phyloP scores from a whole-genome alignment of 2,113 vertebrate species.

The Zootoca vivipara region DNA sequence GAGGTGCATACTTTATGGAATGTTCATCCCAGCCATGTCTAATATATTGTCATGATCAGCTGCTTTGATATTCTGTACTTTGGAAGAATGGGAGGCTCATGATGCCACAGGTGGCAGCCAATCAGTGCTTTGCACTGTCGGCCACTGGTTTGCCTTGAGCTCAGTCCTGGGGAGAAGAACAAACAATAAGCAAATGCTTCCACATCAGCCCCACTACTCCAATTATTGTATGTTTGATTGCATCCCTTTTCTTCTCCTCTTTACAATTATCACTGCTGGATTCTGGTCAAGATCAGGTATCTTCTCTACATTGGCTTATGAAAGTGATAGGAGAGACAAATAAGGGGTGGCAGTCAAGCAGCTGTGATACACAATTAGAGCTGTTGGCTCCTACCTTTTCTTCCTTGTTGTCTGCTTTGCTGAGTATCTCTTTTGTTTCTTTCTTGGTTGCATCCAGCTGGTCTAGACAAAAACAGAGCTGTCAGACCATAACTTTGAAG shows the following conservation, averaged over 20 bases:
- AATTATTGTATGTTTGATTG: too few species aligned
- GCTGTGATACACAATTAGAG: neutral
- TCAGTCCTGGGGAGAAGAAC: neutral
- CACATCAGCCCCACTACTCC: neutral
- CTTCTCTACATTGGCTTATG: neutral
- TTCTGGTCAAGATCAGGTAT: neutral
- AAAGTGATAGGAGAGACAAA: neutral
- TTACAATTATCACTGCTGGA: neutral
- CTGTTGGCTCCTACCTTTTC: neutral
- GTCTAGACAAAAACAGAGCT: conserved; percentile 12
- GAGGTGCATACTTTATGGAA: neutral
- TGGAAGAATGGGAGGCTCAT: neutral
- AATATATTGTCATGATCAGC: neutral
- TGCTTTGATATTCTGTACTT: neutral
- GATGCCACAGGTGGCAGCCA: neutral
- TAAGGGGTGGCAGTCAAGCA: neutral
- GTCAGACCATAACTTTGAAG: neutral
- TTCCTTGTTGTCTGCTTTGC: neutral
- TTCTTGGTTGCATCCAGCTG: conserved; percentile 30
- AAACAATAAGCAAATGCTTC: neutral
- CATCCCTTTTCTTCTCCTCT: neutral
- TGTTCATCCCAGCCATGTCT: neutral
- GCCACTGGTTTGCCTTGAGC: neutral
- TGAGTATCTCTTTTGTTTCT: neutral
- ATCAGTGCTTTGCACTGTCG: neutral